Percentiles rank a stretch among this genome's conserved stretches.
Conservation (phyloP, 1,140 invertebrate genomes). For the Caenorhabditis tropicalis region DNA sequence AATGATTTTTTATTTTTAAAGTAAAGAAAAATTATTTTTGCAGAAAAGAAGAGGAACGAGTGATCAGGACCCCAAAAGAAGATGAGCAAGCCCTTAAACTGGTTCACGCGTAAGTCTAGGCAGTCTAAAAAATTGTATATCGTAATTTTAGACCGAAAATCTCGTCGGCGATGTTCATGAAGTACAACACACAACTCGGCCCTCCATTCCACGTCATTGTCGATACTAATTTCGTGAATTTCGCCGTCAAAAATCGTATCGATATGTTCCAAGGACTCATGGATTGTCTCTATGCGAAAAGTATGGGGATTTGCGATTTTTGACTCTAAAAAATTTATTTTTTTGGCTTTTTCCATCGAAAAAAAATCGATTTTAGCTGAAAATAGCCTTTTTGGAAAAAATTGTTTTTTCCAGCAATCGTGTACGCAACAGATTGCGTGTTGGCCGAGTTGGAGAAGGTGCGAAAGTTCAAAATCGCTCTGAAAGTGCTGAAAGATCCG, state of each 20-base stretch:
- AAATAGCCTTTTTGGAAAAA: too few relatives aligned
- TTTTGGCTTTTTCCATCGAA: too few relatives aligned
- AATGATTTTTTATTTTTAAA: slow-evolving; percentile 27
- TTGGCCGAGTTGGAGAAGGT: slow-evolving; percentile 97
- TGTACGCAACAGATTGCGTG: slow-evolving; percentile 98
- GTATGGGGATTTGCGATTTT: slow-evolving; percentile 1
- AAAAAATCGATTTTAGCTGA: too few relatives aligned
- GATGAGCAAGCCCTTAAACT: slow-evolving; percentile 69
- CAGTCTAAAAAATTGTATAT: neutral
- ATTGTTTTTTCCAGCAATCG: slow-evolving; percentile 78
- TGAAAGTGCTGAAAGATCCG: slow-evolving; percentile 93
- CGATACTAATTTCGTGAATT: slow-evolving; percentile 99
- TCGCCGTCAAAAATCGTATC: slow-evolving; percentile 97
- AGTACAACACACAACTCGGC: slow-evolving; percentile 97
- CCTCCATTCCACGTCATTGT: slow-evolving; percentile 95
- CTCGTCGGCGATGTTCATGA: slow-evolving; percentile 82
- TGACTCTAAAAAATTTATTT: too few relatives aligned
- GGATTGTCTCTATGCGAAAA: slow-evolving; percentile 98
- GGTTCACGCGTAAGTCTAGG: slow-evolving; percentile 65
- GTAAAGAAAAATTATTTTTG: slow-evolving; percentile 45
- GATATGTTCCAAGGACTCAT: slow-evolving; percentile 94
- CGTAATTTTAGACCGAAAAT: slow-evolving; percentile 64
- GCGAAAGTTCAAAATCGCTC: slow-evolving; percentile 89
- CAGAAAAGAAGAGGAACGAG: slow-evolving; percentile 69
- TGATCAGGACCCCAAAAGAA: slow-evolving; percentile 66